Percentiles rank a stretch among this genome's conserved stretches.
Conservation (phyloP, 2,888 invertebrate genomes). For the Acheta domesticus region DNA sequence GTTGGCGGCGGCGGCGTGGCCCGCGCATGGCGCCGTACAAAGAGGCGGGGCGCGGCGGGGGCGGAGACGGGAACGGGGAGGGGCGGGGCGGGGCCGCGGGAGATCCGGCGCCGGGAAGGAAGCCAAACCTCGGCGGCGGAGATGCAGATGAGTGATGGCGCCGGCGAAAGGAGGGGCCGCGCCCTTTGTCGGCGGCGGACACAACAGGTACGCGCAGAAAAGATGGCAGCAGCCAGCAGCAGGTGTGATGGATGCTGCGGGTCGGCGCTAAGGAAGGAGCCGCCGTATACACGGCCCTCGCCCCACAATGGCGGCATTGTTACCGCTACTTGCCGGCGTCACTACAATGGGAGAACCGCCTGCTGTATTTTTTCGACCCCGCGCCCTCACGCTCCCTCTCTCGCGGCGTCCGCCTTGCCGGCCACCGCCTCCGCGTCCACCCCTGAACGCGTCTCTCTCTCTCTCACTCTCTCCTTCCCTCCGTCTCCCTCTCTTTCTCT, state of each 20-base stretch:
- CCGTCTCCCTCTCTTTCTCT: not conserved
- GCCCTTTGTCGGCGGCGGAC: constrained; percentile 18
- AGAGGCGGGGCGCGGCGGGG: not conserved
- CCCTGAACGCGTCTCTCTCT: not conserved
- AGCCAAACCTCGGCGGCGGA: not conserved
- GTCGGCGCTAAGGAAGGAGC: not conserved
- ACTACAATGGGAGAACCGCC: not conserved
- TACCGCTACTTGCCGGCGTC: constrained; percentile 3
- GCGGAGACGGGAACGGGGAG: too few relatives aligned
- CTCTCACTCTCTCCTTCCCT: not conserved
- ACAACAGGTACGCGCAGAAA: constrained; percentile 18
- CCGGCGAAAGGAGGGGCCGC: not conserved
- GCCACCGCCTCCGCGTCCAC: not conserved
- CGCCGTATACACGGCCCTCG: not conserved
- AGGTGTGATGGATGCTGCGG: constrained; percentile 18
- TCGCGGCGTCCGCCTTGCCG: not conserved
- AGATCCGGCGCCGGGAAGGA: not conserved
- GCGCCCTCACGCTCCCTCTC: not conserved
- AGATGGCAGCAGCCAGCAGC: not conserved
- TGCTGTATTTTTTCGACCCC: not conserved
- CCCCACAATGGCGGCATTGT: constrained; percentile 1
- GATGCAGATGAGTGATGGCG: constrained; percentile 18
- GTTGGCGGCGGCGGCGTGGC: not conserved
- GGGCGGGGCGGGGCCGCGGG: not conserved
- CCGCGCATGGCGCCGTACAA: not conserved